These are phyloP conservation scores for Saturnia pavonia DNA, from an alignment of 2,888 invertebrate species.

Conservation along the genomic window DNA sequence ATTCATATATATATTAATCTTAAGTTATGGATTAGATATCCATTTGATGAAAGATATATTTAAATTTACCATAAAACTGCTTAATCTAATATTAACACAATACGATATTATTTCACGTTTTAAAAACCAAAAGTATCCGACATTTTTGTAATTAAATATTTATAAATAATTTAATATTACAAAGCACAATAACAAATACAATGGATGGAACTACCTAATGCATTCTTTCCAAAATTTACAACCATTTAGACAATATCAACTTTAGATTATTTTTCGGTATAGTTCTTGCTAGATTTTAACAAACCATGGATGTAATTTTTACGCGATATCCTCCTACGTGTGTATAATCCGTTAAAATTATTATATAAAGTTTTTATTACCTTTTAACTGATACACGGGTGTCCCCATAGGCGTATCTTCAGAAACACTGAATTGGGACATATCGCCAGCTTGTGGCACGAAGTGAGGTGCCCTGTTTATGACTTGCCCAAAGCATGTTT, in stretches of 20 bases:
- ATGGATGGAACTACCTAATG: not conserved
- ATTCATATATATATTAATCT: too few species aligned
- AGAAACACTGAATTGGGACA: conserved; percentile 87
- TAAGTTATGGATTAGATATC: too few species aligned
- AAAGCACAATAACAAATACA: not conserved
- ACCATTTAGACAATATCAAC: not conserved
- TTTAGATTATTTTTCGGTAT: not conserved
- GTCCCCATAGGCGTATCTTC: conserved; percentile 89
- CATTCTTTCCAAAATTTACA: not conserved
- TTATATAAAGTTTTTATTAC: conserved; percentile 49
- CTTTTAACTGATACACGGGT: conserved; percentile 88
- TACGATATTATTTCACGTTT: too few species aligned
- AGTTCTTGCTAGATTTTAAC: not conserved
- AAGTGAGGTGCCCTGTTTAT: conserved; percentile 89
- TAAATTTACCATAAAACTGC: too few species aligned
- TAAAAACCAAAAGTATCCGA: too few species aligned
- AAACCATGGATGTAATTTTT: not conserved
- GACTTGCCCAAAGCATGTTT: conserved; percentile 71
- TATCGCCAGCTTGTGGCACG: conserved; percentile 87
- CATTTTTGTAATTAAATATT: too few species aligned
- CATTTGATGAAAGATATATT: too few species aligned
- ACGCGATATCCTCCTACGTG: not conserved
- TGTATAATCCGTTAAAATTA: not conserved
- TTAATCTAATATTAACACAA: not conserved
- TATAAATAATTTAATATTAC: not conserved